Evolutionary conservation across 2,113 vertebrate species (phyloP), one percentile per base, ranked within the genome.

Genomic region (Microcebus ravelobensis): DNA sequence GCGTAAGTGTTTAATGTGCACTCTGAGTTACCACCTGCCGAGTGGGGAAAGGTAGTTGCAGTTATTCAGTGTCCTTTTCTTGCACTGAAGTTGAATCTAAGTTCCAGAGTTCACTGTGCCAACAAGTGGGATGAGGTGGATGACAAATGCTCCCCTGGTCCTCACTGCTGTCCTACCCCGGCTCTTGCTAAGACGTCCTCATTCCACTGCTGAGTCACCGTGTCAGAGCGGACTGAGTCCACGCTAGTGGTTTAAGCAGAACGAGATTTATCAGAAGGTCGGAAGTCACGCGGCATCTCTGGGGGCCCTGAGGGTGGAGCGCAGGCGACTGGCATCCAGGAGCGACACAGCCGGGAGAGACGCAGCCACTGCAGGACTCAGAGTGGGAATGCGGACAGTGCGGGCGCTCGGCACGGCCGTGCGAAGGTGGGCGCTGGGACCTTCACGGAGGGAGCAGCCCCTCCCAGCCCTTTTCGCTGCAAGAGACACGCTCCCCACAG

Each of bases 351-450:
- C 76, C 68, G 48, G n/a, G 73, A 74, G 57, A 68, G 27, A n/a
- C 10, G 0, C 2, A 48, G 11, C 25, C 36, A 0, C 25, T n/a
- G 18, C 9, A 31, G 74, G 29, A 68, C 2, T 6, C 15, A 12
- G 10, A 3, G 4, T 70, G n/a, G n/a, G 81, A 67, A n/a, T 0
- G 3, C 34, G 39, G 2, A 4, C 17, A 21, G 27, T 5, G 2
- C 4, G 0, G 31, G 25, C 2, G 3, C 73, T 5, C 4, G n/a
- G 67, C 5, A 0, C 6, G 14, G 0, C 4, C 3, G 1, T 0
- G 3, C 6, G 31, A 42, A 20, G 61, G 29, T 0, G 2, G 6
- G 45, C n/a, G 4, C 65, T 29, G 2, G 4, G 12, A 68, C 25
- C 27, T 17, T 31, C 20, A n/a, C 67, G 5, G 5, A 18, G 70